Conservation (phyloP, 2,888 invertebrate genomes). For the Caenorhabditis afra region DNA sequence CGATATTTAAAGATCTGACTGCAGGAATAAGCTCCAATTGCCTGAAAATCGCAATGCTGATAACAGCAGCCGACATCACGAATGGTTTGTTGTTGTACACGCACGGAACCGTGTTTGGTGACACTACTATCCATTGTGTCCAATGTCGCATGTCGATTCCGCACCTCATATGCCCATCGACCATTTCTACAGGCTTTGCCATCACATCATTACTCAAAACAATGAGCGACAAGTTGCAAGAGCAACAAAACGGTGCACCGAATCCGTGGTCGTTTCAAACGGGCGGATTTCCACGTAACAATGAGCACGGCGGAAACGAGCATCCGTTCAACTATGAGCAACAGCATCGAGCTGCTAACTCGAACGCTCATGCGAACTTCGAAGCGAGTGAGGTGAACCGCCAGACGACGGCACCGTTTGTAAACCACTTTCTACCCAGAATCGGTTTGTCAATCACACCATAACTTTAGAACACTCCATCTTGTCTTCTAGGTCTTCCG, state of each 20-base stretch:
- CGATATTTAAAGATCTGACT: neutral
- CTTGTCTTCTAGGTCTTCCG: slow-evolving; percentile 28
- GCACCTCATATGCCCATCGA: slow-evolving; percentile 19
- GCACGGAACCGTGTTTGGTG: slow-evolving; percentile 15
- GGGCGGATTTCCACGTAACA: too few relatives aligned
- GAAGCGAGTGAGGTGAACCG: slow-evolving; percentile 23
- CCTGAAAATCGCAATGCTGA: neutral
- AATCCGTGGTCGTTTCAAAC: slow-evolving; percentile 18
- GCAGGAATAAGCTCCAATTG: neutral
- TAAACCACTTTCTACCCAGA: slow-evolving; percentile 47
- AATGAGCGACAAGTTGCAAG: slow-evolving; percentile 33
- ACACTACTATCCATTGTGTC: slow-evolving; percentile 11
- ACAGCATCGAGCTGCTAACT: slow-evolving; percentile 1
- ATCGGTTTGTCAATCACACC: slow-evolving; percentile 42
- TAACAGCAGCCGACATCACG: neutral
- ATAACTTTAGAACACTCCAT: neutral
- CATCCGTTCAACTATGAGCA: slow-evolving; percentile 38
- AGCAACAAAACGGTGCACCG: neutral
- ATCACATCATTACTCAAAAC: neutral
- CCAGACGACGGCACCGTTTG: slow-evolving; percentile 22
- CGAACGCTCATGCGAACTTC: slow-evolving; percentile 10
- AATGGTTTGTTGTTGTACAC: slow-evolving; percentile 9
- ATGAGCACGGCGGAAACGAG: too few relatives aligned
- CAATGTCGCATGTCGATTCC: slow-evolving; percentile 27
- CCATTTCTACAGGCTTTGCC: slow-evolving; percentile 3